phyloP scores from a whole-genome alignment of 2,888 invertebrate genomes.

The Zaprionus obscuricornis region DNA sequence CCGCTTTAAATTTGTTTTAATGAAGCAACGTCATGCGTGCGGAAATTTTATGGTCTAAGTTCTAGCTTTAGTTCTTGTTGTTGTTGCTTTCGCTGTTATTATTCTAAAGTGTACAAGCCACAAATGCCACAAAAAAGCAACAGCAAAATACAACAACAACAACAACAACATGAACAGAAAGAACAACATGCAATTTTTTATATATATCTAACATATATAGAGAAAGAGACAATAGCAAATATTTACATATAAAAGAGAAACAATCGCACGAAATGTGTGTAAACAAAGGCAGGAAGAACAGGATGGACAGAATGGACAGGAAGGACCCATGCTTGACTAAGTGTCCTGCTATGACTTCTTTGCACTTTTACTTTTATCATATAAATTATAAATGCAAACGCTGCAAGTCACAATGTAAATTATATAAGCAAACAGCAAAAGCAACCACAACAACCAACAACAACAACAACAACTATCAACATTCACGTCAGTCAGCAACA shows the following conservation, averaged over 20 bases:
- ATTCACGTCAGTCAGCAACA: not conserved
- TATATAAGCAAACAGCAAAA: slow-evolving; percentile 48
- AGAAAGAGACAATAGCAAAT: slow-evolving; percentile 24
- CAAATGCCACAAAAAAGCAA: slow-evolving; percentile 27
- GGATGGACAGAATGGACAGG: too few relatives aligned
- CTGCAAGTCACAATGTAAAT: slow-evolving; percentile 52
- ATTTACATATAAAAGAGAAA: slow-evolving; percentile 35
- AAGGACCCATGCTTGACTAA: slow-evolving; percentile 9
- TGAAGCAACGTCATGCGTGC: slow-evolving; percentile 38
- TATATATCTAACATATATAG: slow-evolving; percentile 14
- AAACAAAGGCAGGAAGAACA: too few relatives aligned
- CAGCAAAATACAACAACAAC: slow-evolving; percentile 3
- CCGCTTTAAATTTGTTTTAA: slow-evolving; percentile 56
- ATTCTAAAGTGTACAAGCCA: slow-evolving; percentile 26
- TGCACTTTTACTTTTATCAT: slow-evolving; percentile 47
- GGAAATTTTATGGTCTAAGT: slow-evolving; percentile 22
- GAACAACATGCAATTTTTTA: slow-evolving; percentile 41
- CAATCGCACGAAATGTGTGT: slow-evolving; percentile 21
- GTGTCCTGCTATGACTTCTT: slow-evolving; percentile 23
- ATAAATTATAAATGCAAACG: slow-evolving; percentile 55
- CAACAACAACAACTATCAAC: slow-evolving; percentile 1
- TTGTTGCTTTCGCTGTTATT: too few relatives aligned
- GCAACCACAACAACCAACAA: slow-evolving; percentile 28
- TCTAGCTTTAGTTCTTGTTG: too few relatives aligned
- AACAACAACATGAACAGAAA: slow-evolving; percentile 11